These are phyloP conservation scores for Zeuzera pyrina DNA, from an alignment of 2,888 invertebrate species.

Conservation along the genomic window DNA sequence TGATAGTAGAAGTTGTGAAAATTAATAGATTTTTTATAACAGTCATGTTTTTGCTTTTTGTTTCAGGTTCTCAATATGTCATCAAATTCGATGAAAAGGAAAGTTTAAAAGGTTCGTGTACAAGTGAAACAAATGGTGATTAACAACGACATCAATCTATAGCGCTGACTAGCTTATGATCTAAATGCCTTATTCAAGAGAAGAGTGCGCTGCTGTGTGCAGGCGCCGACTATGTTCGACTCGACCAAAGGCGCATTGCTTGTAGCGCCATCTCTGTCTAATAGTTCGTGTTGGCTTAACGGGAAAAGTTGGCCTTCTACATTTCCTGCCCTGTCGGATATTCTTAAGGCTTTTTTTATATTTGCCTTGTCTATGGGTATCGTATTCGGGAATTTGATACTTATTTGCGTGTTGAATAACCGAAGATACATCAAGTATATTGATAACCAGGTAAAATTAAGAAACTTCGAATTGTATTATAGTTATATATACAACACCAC, in stretches of 20 bases:
- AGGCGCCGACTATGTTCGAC: conserved; percentile 75
- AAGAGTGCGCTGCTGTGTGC: conserved; percentile 52
- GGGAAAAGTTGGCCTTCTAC: conserved; percentile 76
- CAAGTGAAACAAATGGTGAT: too few relatives aligned
- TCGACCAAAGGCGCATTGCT: conserved; percentile 80
- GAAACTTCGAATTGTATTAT: conserved; percentile 4
- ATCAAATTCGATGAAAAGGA: too few relatives aligned
- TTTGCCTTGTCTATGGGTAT: conserved; percentile 84
- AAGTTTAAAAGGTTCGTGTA: too few relatives aligned
- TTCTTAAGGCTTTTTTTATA: conserved; percentile 83
- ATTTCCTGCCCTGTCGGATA: conserved; percentile 79
- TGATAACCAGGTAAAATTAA: conserved; percentile 82
- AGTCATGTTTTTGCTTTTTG: too few relatives aligned
- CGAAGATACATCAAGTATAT: conserved; percentile 88
- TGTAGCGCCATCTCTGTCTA: conserved; percentile 84
- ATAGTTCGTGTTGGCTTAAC: conserved; percentile 87
- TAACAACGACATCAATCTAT: too few relatives aligned
- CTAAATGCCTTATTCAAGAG: conserved; percentile 67
- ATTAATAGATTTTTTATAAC: too few relatives aligned
- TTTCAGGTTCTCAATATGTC: too few relatives aligned
- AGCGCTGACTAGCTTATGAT: conserved; percentile 42
- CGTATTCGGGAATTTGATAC: conserved; percentile 83
- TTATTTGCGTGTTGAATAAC: conserved; percentile 89
- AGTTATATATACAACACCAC: too few relatives aligned
- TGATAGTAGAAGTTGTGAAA: too few relatives aligned